Conservation (phyloP, 2,797 vertebrate species). For the Ibycter americanus region DNA sequence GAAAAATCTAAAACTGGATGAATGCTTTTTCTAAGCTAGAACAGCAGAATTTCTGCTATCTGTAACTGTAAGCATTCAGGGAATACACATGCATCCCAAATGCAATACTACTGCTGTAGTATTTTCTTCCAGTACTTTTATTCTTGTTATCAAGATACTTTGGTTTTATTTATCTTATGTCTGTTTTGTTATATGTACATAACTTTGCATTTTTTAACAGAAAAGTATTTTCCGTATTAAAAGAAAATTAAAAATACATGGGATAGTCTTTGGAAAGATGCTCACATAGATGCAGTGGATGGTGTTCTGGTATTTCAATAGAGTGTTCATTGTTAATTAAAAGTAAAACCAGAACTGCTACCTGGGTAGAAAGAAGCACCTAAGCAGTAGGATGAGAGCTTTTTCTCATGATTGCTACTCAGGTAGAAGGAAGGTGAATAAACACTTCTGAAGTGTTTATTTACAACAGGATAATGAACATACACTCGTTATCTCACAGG, state of each 20-base stretch:
- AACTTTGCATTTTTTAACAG: not conserved
- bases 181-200: not conserved
- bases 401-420: not conserved
- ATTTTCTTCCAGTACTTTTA: not conserved
- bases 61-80: not conserved
- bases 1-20: slow-evolving; percentile 3
- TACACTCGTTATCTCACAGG: not conserved
- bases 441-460: not conserved
- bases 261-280: not conserved
- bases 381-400: not conserved
- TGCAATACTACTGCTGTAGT: not conserved
- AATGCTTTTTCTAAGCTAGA: not conserved
- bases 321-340: not conserved
- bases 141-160: not conserved
- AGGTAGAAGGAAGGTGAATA: not conserved
- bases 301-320: not conserved
- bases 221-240: not conserved
- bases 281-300: not conserved
- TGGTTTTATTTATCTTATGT: not conserved
- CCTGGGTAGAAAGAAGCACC: not conserved
- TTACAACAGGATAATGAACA: not conserved
- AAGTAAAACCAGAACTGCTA: not conserved
- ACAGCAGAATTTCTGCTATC: not conserved
- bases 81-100: not conserved
- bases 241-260: not conserved